Base-by-base conservation (phyloP, 2,888 invertebrate genomes). In the Microctonus aethiopoides region DNA sequence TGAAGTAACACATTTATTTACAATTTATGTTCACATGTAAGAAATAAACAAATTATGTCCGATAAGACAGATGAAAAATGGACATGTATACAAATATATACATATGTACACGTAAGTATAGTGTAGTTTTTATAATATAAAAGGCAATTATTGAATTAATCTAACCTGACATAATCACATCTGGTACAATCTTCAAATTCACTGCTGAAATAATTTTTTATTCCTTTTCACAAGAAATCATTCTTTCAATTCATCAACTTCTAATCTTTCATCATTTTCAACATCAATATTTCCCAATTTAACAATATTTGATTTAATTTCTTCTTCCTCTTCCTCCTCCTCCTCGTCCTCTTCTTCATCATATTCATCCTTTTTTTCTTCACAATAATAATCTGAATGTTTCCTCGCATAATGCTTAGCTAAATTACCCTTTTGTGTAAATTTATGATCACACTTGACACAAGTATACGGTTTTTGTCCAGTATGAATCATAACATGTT, bases 401-500 rank as follows among this genome's bases (percentile, higher is more conserved):
- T 76, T 77, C 54, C 78, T 70, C 20, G 75, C 72, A 36, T 68
- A 72, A 57, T 78, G 78, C 56, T 76, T 77, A 0, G 64, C 73
- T 11, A 78, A 68, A 73, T 77, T 78, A 13, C 78, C 77, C 41
- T 77, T 77, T 51, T 79, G 78, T 2, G 77, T 79, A 34, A 79
- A 79, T 70, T 68, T 77, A 3, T 68, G 61, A 26, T 72, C 71
- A 70, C 79, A 79, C 6, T 63, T 52, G 6, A 57, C 22, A 52
- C 79, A 79, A 5, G 72, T 64, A 65, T 71, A 78, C 2, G 79
- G 78, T 52, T 74, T 76, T 54, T 77, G 78, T 46, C 79, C 79
- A 0, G 79, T 79, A 39, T 79, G 79, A 9, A 76, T 70, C 76
- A 78, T 73, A 5, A 78, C 73, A 66, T 79, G 79, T 62, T 77